Evolutionary conservation across 2,113 vertebrate species (phyloP), one percentile per base, ranked within the genome.

Genomic region (Numida meleagris): DNA sequence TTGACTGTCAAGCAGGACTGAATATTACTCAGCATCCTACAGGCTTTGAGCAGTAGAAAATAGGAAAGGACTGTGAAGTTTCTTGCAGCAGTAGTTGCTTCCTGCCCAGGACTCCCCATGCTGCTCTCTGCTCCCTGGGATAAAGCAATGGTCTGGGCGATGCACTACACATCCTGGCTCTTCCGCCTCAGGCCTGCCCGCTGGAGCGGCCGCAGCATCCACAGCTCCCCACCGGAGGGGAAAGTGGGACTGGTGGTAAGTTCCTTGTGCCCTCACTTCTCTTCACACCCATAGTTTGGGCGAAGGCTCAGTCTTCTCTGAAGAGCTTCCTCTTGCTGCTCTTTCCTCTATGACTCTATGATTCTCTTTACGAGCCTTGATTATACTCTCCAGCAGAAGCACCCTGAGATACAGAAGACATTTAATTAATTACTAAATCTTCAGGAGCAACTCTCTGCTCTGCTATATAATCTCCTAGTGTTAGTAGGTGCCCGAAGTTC

Each of bases 191-290:
- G 79, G 34, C 70, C 45, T 46, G 58, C 59, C 29, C 0, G 4
- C 2, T 33, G 84, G 82, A 59, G 46, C 8, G 55, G 43, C 8
- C 5, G 15, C 88, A 94, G 74, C 65, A 92, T 98, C 89, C 96
- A 94, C 93, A 98, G 97, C 95, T 98, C 97, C 50, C 97, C 98
- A 12, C 94, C 98, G 2, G 93, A 98, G 89, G 96, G 96, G 19
- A 97, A 96, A 76, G 97, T 98, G 31, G 97, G 98, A 50, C 93
- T 96, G 33, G 21, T 94, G 97, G 98, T 98, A 96, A 96, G 98
- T 97, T 91, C 11, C 55, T 34, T 48, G 12, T 51, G 24, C 4
- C 29, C 31, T 61, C 36, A 18, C 3, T 33, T 48, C 25, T 67
- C 17, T 76, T 36, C 65, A 82, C 29, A 19, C 23, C 1, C 48